Conservation (phyloP, 37 sponge, comb jelly and placozoan genomes). For the Beroe ovata region DNA sequence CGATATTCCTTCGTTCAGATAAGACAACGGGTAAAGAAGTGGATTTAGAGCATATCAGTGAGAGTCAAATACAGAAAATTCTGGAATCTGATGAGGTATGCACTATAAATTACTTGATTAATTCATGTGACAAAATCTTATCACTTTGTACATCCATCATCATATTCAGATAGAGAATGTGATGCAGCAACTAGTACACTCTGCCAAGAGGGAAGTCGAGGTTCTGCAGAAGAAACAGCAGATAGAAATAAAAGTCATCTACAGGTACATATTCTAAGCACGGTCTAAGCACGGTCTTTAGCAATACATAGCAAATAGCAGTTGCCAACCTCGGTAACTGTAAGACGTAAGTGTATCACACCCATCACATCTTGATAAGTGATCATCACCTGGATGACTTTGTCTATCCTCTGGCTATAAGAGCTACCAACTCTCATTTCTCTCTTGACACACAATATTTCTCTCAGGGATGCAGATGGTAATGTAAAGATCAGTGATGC, state of each 20-base stretch:
- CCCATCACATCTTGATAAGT: no score
- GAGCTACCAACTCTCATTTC: no score
- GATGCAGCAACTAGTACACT: background rate
- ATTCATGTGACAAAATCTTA: background rate
- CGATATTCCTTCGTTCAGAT: no score
- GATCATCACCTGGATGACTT: no score
- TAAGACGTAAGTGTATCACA: no score
- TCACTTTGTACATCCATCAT: background rate
- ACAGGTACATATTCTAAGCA: no score
- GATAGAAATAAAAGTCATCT: constrained; percentile 43
- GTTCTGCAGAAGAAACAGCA: background rate
- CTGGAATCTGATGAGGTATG: constrained; percentile 28
- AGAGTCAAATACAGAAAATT: background rate
- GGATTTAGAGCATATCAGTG: background rate
- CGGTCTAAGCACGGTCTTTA: no score
- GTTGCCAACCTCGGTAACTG: no score
- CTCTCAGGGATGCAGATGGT: constrained; percentile 28
- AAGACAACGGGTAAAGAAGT: no score
- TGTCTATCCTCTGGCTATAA: no score
- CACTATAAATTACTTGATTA: background rate
- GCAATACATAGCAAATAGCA: no score
- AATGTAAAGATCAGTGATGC: constrained; percentile 45
- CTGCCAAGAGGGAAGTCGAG: background rate
- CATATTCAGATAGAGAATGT: background rate
- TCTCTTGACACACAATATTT: no score